Percentiles rank a stretch among this genome's conserved stretches.
These are phyloP conservation scores for Lophotis ruficrista DNA, from an alignment of 2,113 vertebrate genomes.

Conservation along the genomic window DNA sequence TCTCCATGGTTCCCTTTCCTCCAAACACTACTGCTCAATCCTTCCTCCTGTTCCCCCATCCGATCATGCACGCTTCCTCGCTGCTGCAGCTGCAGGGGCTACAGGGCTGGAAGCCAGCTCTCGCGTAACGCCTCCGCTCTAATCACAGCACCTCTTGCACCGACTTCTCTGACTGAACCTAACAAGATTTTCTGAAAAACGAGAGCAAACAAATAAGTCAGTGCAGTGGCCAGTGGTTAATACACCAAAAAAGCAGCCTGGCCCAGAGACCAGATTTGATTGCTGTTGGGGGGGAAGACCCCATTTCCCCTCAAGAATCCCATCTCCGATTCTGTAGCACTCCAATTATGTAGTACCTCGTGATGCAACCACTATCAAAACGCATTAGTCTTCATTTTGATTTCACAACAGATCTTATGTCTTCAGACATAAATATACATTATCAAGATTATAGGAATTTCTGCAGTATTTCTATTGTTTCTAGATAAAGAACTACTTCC, in stretches of 20 bases:
- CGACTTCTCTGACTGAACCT: accelerated
- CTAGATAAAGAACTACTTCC: not conserved
- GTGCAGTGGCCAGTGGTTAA: not conserved
- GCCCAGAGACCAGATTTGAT: not conserved
- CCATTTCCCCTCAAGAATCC: not conserved
- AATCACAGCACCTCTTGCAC: accelerated
- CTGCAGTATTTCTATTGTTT: not conserved
- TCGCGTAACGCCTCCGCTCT: not conserved
- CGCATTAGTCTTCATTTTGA: not conserved
- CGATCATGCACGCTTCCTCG: accelerated
- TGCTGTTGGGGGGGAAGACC: not conserved
- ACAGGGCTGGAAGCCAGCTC: not conserved
- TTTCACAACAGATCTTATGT: not conserved
- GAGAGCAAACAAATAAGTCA: not conserved
- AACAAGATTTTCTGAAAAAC: not conserved
- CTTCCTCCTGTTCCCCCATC: not conserved
- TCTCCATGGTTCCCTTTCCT: not conserved
- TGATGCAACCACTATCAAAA: not conserved
- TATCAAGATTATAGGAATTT: not conserved
- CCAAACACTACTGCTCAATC: not conserved
- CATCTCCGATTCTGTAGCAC: not conserved
- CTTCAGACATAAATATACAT: not conserved
- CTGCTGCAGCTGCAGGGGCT: not conserved
- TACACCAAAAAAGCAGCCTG: not conserved
- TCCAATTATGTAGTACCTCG: not conserved